phyloP scores from a whole-genome alignment of 2,797 vertebrate species.

The Macrochelys suwanniensis region DNA sequence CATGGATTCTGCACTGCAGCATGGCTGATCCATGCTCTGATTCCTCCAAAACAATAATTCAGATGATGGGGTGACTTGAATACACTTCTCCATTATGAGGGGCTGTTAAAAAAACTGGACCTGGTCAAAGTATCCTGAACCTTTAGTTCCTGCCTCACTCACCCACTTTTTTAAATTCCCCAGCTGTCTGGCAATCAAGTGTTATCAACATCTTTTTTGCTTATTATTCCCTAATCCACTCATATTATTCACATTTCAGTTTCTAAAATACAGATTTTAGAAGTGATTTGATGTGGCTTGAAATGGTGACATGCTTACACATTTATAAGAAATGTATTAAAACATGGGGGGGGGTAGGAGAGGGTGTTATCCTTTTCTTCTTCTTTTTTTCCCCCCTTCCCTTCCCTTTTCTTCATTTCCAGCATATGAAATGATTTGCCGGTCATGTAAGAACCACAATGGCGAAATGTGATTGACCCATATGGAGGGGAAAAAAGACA shows the following conservation, averaged over 20 bases:
- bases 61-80: conserved; percentile 54
- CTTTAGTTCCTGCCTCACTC: conserved; percentile 44
- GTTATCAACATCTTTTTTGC: conserved; percentile 62
- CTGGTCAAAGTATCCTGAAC: conserved; percentile 40
- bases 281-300: conserved; percentile 77
- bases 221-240: conserved; percentile 71
- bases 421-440: conserved; percentile 69
- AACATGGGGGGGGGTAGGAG: conserved; percentile 15
- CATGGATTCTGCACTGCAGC: not conserved
- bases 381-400: conserved; percentile 22
- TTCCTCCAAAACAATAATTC: conserved; percentile 51
- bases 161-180: conserved; percentile 56
- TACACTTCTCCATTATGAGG: conserved; percentile 41
- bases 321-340: conserved; percentile 70
- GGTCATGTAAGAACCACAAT: conserved; percentile 74
- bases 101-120: conserved; percentile 57
- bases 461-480: conserved; percentile 74
- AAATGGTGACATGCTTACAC: conserved; percentile 75
- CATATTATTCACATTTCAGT: conserved; percentile 66
- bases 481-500: conserved; percentile 75
- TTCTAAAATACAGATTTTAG: conserved; percentile 76
- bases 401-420: conserved; percentile 59
- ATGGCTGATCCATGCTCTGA: conserved; percentile 11
- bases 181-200: conserved; percentile 47
- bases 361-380: conserved; percentile 44